phyloP scores from a whole-genome alignment of 2,797 vertebrate species.

The Crax fasciolata region DNA sequence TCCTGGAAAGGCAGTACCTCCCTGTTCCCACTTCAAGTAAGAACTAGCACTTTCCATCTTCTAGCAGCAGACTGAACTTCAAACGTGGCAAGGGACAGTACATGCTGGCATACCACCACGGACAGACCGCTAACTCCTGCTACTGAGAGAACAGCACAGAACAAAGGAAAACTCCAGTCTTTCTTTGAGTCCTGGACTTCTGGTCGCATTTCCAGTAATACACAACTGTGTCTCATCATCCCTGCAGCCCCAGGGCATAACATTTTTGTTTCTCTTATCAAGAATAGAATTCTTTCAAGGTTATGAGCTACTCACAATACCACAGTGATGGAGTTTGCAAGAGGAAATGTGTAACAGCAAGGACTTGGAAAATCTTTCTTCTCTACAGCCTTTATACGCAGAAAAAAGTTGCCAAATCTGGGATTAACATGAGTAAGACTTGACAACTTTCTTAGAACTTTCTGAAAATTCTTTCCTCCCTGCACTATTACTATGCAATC shows the following conservation, averaged over 20 bases:
- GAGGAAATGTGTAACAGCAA: neutral
- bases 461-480: neutral
- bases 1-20: neutral
- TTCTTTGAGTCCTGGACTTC: neutral
- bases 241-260: neutral
- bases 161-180: neutral
- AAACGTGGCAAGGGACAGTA: neutral
- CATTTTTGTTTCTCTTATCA: neutral
- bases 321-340: neutral
- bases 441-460: neutral
- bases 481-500: neutral
- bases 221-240: neutral
- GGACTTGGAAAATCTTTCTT: neutral
- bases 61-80: neutral
- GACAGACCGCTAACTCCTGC: neutral
- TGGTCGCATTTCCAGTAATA: neutral
- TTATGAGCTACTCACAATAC: neutral
- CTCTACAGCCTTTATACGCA: neutral
- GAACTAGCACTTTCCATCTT: neutral
- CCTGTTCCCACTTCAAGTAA: neutral
- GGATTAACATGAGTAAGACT: neutral
- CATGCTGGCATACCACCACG: neutral
- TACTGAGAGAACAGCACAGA: neutral
- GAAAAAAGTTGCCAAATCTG: neutral
- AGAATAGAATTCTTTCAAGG: neutral